Evolutionary conservation across 1,140 invertebrate species (phyloP).

Genomic region (Cydia splendana): DNA sequence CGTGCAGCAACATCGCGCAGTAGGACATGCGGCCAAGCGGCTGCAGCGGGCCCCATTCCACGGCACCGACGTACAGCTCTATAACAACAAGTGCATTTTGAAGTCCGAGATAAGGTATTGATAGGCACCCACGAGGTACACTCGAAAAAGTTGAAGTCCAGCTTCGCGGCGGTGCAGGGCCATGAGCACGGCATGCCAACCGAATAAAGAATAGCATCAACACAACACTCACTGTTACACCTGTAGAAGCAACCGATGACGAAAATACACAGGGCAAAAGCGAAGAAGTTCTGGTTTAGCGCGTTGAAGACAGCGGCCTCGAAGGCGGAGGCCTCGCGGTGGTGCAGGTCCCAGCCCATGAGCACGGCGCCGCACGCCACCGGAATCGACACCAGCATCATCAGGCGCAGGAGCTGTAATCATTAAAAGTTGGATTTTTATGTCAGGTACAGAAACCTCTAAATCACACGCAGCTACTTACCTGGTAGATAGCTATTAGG

Average conservation of each 20-base stretch:
- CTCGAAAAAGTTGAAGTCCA: not conserved
- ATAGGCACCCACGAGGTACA: not conserved
- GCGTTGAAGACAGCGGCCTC: conserved; percentile 71
- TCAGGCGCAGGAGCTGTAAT: conserved; percentile 57
- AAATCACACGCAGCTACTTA: too few relatives aligned
- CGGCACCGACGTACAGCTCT: conserved; percentile 63
- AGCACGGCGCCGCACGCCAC: conserved; percentile 60
- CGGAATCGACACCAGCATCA: conserved; percentile 63
- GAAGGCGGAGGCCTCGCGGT: conserved; percentile 63
- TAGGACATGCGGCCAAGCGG: conserved; percentile 68
- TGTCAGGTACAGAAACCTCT: too few relatives aligned
- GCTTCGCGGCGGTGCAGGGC: conserved; percentile 21
- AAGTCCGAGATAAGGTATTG: not conserved
- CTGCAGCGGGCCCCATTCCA: conserved; percentile 71
- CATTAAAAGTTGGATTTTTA: conserved; percentile 48
- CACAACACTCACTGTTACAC: conserved; percentile 63
- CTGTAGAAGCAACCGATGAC: conserved; percentile 70
- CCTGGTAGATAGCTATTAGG: too few relatives aligned
- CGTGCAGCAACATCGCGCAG: conserved; percentile 71
- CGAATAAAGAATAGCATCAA: conserved; percentile 44
- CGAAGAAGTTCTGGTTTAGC: conserved; percentile 74
- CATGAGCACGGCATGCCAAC: conserved; percentile 49
- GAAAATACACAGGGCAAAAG: conserved; percentile 68
- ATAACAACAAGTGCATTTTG: conserved; percentile 1
- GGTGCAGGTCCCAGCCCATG: conserved; percentile 73